Percentiles rank a stretch among this genome's conserved stretches.
Conservation (phyloP, 2,113 vertebrate genomes). For the Chelonoidis abingdonii region DNA sequence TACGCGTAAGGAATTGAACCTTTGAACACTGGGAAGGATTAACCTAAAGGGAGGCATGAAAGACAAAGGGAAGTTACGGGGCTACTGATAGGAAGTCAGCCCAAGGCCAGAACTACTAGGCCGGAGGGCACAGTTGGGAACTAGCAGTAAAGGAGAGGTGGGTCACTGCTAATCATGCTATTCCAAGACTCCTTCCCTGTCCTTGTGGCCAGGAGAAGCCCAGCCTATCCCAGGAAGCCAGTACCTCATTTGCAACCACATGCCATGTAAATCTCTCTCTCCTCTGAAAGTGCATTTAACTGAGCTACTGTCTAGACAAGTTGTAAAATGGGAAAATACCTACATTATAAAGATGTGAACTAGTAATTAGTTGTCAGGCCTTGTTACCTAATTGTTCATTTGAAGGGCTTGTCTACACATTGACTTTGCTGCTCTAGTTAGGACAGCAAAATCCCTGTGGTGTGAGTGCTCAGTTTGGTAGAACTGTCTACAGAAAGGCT, state of each 20-base stretch:
- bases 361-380: neutral
- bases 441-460: neutral
- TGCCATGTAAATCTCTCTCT: neutral
- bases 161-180: rapidly evolving
- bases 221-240: rapidly evolving
- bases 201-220: rapidly evolving
- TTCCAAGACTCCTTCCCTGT: neutral
- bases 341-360: neutral
- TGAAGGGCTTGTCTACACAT: neutral
- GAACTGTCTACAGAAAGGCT: neutral
- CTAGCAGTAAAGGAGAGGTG: neutral
- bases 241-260: neutral
- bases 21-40: neutral
- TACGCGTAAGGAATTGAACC: neutral
- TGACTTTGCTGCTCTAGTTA: neutral
- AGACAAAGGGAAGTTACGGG: neutral
- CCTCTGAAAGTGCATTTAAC: neutral
- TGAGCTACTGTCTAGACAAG: neutral
- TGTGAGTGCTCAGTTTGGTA: neutral
- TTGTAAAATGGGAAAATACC: neutral
- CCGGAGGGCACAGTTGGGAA: neutral
- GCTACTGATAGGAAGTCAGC: rapidly evolving
- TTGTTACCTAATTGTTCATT: neutral
- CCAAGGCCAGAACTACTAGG: too few relatives aligned
- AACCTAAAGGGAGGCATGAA: neutral